A percentile compares a stretch with the other conserved stretches of the same genome.
Conservation (phyloP, 1,140 invertebrate genomes). For the Halyomorpha halys region DNA sequence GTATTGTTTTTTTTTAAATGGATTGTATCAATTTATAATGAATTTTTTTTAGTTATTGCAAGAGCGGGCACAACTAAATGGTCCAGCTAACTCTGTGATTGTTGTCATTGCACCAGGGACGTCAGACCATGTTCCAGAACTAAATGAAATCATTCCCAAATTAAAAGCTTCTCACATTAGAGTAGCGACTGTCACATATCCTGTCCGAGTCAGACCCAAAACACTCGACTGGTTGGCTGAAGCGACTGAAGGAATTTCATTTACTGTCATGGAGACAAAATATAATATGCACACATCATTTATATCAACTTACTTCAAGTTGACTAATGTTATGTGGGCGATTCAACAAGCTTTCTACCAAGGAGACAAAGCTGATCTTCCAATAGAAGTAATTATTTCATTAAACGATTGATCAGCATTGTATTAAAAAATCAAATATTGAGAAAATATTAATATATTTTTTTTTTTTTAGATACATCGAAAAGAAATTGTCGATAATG, state of each 20-base stretch:
- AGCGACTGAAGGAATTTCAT: constrained; percentile 38
- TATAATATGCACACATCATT: constrained; percentile 40
- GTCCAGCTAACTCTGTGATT: constrained; percentile 43
- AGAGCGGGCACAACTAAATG: constrained; percentile 35
- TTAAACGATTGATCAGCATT: not conserved
- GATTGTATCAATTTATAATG: not conserved
- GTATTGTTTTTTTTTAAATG: not conserved
- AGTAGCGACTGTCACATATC: constrained; percentile 43
- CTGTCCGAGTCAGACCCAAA: constrained; percentile 34
- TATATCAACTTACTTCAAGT: constrained; percentile 42
- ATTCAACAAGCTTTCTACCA: constrained; percentile 41
- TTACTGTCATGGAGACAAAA: constrained; percentile 41
- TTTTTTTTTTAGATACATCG: constrained; percentile 36
- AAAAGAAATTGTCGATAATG: constrained; percentile 38
- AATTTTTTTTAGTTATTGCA: constrained; percentile 37
- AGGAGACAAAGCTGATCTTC: constrained; percentile 40
- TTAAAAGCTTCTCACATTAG: constrained; percentile 35
- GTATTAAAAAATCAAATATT: not conserved
- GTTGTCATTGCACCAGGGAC: constrained; percentile 44
- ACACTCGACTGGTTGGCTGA: constrained; percentile 40
- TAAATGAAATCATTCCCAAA: constrained; percentile 32
- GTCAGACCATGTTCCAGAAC: constrained; percentile 32
- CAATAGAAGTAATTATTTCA: constrained; percentile 39
- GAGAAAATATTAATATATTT: too few species aligned
- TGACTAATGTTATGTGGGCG: constrained; percentile 41